Evolutionary conservation across 2,888 invertebrate genomes (phyloP), one percentile per base, ranked within the genome.

Genomic region (Hoplodrina blanda): DNA sequence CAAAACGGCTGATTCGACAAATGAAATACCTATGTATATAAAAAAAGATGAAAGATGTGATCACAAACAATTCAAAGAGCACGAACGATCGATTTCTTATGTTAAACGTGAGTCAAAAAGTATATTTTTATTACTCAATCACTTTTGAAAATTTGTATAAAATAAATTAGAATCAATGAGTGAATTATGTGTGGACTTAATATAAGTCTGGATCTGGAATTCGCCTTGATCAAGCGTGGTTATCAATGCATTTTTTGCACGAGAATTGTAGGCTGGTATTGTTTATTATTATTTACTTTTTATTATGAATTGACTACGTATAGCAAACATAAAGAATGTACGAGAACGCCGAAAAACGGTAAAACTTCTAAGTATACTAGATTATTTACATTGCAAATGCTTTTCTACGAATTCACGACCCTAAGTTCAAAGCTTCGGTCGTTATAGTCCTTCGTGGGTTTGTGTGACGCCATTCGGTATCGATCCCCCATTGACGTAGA

Each of bases 311-410:
- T 25, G 25, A 25, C 1, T 25, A 41, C 3, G 41, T 41, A 5
- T 46, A 46, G 46, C 46, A 17, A 46, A 46, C 13, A 70, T 25
- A 44, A 15, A 68, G 15, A 1, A 25, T 5, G 13, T 11, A 44
- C 17, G 7, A 50, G 30, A 50, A 72, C n/a, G 13, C n/a, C 7
- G 41, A 33, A 33, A n/a, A 76, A 20, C n/a, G 15, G 11, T 10
- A 20, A 69, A 55, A 37, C 49, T 49, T 19, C 20, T 41, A 37
- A 37, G 37, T 37, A 41, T 46, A 46, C 17, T 19, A 33, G 8
- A 77, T 56, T 56, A 46, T 72, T 77, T 52, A 72, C 33, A 25
- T 37, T 57, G 50, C 50, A 56, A 76, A 52, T 77, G 19, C 13
- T 56, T 41, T 56, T 69, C 55, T 37, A 56, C 25, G 33, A 56